Evolutionary conservation across 1,140 invertebrate species (phyloP).

Genomic region (Agraylea sexmaculata): DNA sequence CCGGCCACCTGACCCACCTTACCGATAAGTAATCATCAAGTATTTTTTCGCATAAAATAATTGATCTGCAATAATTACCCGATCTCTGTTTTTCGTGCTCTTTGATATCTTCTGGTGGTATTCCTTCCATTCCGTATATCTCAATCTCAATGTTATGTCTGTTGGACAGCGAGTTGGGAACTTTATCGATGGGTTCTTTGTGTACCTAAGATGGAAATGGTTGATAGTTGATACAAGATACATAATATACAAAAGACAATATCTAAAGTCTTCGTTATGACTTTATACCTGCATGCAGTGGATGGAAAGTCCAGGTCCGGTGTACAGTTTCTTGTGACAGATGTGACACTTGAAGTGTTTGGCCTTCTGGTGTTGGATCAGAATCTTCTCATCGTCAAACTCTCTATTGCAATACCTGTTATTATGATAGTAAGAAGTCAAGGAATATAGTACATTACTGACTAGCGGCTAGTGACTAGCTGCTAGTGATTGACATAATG

Average conservation of each 20-base stretch:
- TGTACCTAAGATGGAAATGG: constrained; percentile 65
- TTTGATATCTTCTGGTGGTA: constrained; percentile 87
- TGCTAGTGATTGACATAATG: constrained; percentile 6
- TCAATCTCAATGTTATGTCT: constrained; percentile 98
- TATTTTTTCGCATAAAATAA: neutral
- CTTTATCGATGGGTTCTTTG: constrained; percentile 99
- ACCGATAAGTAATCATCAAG: neutral
- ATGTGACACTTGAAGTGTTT: constrained; percentile 99
- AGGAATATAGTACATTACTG: constrained; percentile 28
- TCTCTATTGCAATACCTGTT: constrained; percentile 98
- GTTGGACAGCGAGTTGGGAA: constrained; percentile 96
- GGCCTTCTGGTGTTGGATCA: constrained; percentile 99
- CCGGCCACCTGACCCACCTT: constrained; percentile 34
- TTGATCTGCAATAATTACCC: constrained; percentile 31
- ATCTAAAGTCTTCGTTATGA: neutral
- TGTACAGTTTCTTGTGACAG: constrained; percentile 98
- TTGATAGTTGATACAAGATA: constrained; percentile 3
- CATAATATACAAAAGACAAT: neutral
- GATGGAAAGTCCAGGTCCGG: constrained; percentile 94
- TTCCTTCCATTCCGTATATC: constrained; percentile 99
- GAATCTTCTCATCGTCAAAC: constrained; percentile 99
- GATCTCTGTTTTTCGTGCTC: constrained; percentile 85
- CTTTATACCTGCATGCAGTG: constrained; percentile 95
- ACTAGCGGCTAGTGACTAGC: constrained; percentile 22
- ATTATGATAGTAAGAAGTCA: constrained; percentile 19